Base-by-base conservation (phyloP, 2,113 vertebrate species). In the Grantiella picta region DNA sequence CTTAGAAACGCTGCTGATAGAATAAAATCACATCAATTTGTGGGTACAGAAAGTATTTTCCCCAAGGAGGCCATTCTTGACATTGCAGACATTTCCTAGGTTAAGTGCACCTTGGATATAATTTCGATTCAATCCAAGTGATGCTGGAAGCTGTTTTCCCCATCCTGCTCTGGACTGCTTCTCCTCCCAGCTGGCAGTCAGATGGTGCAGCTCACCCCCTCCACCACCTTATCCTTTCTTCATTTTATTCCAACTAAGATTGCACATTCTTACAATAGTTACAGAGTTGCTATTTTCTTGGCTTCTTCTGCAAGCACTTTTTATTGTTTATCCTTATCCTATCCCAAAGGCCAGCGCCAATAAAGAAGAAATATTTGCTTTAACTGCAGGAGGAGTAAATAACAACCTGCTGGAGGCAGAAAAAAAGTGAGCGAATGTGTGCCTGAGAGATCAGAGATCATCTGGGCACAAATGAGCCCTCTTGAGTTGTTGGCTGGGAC, bases 241-340 rank as follows among this genome's bases (percentile, higher is more conserved):
- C 36, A 45, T 92, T 92, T 96, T 88, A 89, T 93, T 89, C 52
- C 80, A 77, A 70, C 75, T 70, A 66, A 90, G 50, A 52, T 80
- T 90, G 52, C 71, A 75, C 76, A 78, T 88, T 86, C 86, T 93
- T 92, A 78, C 29, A 54, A 59, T 78, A 92, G 71, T 77, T 93
- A 52, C 0, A 54, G 70, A 57, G 29, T 54, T 88, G 56, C 38
- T 94, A 9, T 90, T 89, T 83, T 94, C 64, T 86, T 93, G 86
- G 63, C 82, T 86, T 66, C 61, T n/a, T 56, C 66, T 73, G 50
- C 27, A 59, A 45, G 44, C 6, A 54, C 24, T 86, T 90, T 82
- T 82, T 73, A 71, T 92, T 83, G 12, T 69, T 90, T 57, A 77
- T 76, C 40, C n/a, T 72, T 86, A 49, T 47, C 28, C 22, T 72